Conservation (phyloP, 2,113 vertebrate genomes). For the Colaptes auratus region DNA sequence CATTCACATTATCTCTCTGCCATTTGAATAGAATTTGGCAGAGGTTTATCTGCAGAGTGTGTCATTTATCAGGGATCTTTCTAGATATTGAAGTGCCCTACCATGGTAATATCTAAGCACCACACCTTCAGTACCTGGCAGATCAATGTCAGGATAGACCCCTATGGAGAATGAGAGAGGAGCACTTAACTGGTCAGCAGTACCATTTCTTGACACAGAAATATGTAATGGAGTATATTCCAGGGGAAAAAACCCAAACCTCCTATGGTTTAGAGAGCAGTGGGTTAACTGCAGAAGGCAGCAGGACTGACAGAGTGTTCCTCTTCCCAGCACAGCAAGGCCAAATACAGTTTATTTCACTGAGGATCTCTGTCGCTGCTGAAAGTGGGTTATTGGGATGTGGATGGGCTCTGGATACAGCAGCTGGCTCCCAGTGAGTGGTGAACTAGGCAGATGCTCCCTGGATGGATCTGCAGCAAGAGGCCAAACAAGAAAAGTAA, state of each 20-base stretch:
- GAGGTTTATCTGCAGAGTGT: slow-evolving; percentile 21
- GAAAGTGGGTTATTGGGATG: neutral
- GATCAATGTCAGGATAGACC: neutral
- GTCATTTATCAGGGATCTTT: slow-evolving; percentile 11
- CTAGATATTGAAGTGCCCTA: slow-evolving; percentile 15
- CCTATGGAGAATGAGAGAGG: neutral
- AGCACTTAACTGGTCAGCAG: neutral
- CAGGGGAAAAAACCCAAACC: rapidly evolving
- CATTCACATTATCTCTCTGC: slow-evolving; percentile 66
- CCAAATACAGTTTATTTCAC: neutral
- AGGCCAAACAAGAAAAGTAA: neutral
- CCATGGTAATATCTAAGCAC: neutral
- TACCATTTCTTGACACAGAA: neutral
- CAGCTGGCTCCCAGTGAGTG: neutral
- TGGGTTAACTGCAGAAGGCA: neutral
- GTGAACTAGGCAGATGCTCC: neutral
- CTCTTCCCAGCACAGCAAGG: neutral
- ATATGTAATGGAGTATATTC: neutral
- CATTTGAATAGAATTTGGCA: slow-evolving; percentile 68
- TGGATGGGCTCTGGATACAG: neutral
- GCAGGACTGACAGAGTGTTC: neutral
- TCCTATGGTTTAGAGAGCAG: neutral
- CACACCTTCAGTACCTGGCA: neutral
- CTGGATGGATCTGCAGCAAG: neutral
- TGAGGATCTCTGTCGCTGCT: neutral